Base-by-base conservation (phyloP, 2,888 invertebrate species). In the Neoaliturus tenellus region DNA sequence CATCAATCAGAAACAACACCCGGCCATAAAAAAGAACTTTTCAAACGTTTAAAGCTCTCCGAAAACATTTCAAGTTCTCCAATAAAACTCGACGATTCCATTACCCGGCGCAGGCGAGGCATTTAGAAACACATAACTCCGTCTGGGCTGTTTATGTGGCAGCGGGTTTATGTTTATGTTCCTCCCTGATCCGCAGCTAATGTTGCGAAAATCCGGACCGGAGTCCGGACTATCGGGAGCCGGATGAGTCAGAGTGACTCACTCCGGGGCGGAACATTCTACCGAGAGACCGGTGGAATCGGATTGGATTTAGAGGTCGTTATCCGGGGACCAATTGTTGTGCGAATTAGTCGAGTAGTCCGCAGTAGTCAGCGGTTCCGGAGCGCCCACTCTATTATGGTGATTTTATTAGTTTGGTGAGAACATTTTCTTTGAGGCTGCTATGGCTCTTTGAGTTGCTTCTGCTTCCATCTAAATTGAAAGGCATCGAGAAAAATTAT, bases 41-140 rank as follows among this genome's bases (percentile, higher is more conserved):
- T 39, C 39, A 39, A 39, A n/a, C n/a, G n/a, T n/a, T n/a, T n/a
- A n/a, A n/a, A n/a, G n/a, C n/a, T n/a, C n/a, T n/a, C 39, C 12
- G 23, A 51, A 51, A 51, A 51, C 51, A 23, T 23, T 51, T 23
- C 51, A 20, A 51, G 51, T 23, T 44, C 4, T 14, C 23, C 51
- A 23, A 51, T 51, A 51, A 51, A 51, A 51, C 20, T 23, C 23
- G 51, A 20, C 51, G 51, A 62, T 62, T 28, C 62, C 62, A 28
- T 62, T 62, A 28, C 31, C 23, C 51, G 44, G 6, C 28, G 31
- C 17, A 17, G 58, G 31, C 4, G 33, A 39, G 69, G 69, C 69
- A 69, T 69, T 69, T 69, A 69, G 69, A 69, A 69, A 69, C 39
- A 39, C 69, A 69, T 69, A 35, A 69, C 35, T 69, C 69, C 69